Evolutionary conservation across 2,797 vertebrate species (phyloP), one percentile per base, ranked within the genome.

Genomic region (Poecilia wingei): DNA sequence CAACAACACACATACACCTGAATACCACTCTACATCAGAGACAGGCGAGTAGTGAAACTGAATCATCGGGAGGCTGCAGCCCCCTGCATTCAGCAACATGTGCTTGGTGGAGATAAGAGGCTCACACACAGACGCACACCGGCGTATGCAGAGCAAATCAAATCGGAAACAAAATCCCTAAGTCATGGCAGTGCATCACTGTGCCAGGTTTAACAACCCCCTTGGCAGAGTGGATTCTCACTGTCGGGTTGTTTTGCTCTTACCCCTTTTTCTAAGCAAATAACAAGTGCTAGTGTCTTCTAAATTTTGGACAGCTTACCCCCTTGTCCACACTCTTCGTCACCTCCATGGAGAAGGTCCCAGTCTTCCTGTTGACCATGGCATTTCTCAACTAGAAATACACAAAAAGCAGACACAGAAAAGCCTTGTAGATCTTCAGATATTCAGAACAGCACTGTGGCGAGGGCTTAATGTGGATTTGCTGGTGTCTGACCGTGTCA

Each of bases 251-350:
- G 86, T 86, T 85, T 80, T 88, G 79, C 75, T 89, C 79, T 76
- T 77, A 75, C 79, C 78, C 68, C 80, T 80, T 86, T 78, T 31
- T 31, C 1, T 31, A 31, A 31, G 73, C 61, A 78, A 82, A 57
- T 36, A n/a, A 79, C 80, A 87, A 77, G 59, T 46, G 51, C 31
- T 79, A 70, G 53, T 72, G 74, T 57, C 51, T 70, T 85, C 36
- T 82, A 61, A 6, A 82, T 72, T 74, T 57, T 41, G 9, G 31
- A 80, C 91, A 78, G 77, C 95, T 96, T 95, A 98, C 98, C 97
- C 98, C 98, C 96, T 99, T 99, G 93, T 99, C 98, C 82, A 99
- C 97, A 46, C 97, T 98, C 95, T 99, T 99, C 93, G 98, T 99
- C 90, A 99, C 98, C 88, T 98, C 98, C 97, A 99, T 98, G 55